Percentiles rank a stretch among this genome's conserved stretches.
phyloP scores from a whole-genome alignment of 2,888 invertebrate genomes.

The Cinara cedri region DNA sequence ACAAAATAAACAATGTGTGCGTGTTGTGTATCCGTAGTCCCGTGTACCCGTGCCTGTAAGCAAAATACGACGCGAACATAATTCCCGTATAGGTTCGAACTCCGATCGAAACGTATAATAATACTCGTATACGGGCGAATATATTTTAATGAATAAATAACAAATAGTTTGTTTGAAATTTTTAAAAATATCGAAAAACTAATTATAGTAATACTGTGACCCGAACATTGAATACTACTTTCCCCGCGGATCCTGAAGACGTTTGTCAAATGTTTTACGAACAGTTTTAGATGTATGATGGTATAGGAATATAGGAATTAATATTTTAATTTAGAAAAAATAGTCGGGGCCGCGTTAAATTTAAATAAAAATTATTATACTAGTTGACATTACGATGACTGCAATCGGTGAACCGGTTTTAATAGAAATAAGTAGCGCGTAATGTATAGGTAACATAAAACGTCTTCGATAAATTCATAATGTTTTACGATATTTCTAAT shows the following conservation, averaged over 20 bases:
- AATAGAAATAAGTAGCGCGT: conserved; percentile 12
- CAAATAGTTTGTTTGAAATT: too few relatives aligned
- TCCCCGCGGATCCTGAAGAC: not conserved
- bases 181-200: too few relatives aligned
- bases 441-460: conserved; percentile 7
- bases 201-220: too few relatives aligned
- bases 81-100: too few relatives aligned
- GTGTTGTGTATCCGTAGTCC: too few relatives aligned
- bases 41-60: too few relatives aligned
- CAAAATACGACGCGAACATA: too few relatives aligned
- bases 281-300: not conserved
- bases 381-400: conserved; percentile 51
- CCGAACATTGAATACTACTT: not conserved
- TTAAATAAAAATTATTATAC: conserved; percentile 38
- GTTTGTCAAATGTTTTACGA: not conserved
- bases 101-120: too few relatives aligned
- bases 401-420: conserved; percentile 41
- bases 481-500: conserved; percentile 6
- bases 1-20: too few relatives aligned
- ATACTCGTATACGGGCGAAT: too few relatives aligned
- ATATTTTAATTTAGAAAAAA: conserved; percentile 33
- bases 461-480: conserved; percentile 4
- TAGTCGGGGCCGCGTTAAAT: conserved; percentile 1
- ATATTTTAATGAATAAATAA: too few relatives aligned
- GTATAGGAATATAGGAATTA: not conserved